Base-by-base conservation (phyloP, 1,140 invertebrate genomes). In the Spodoptera litura region DNA sequence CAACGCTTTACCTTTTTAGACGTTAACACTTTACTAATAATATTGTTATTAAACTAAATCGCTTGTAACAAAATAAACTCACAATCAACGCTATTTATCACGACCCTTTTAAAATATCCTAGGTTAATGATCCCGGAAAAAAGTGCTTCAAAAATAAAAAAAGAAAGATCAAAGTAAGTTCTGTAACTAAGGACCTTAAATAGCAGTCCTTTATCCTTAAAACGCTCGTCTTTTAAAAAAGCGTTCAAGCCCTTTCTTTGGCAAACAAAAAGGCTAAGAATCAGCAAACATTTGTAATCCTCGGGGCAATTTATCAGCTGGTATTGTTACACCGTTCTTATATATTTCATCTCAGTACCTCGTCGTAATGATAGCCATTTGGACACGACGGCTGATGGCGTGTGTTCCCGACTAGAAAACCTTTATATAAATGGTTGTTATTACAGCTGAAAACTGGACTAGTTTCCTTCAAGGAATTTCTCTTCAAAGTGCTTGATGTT, bases 271-370 rank as follows among this genome's bases (percentile, higher is more conserved):
- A 64, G 59, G 58, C 61, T 64, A 76, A 76, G 73, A 76, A 70
- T 71, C 73, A 61, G 58, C 79, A 76, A 80, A 80, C 79, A 80
- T 80, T 80, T 71, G 74, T 81, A 81, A 81, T 77, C 68, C 35
- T 70, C 38, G 38, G 44, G 52, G 59, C 79, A 77, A 81, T 81
- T 81, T 81, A 81, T 81, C 79, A 77, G 52, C 8, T 38, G 13
- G 51, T 64, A 81, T 81, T 81, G 78, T 80, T 73, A 76, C 56
- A 78, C 58, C 55, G 49, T 31, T 58, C 70, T 38, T 72, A 27
- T 75, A 78, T 81, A 81, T 64, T 77, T 81, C 74, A 81, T 81
- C 74, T 58, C 64, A 15, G 49, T 56, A 68, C 62, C 49, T 62
- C 56, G 20, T 15, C n/a, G 66, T 71, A 80, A 80, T 76, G 73